Evolutionary conservation across 1,140 invertebrate genomes (phyloP), one percentile per base, ranked within the genome.

Genomic region (Condylostylus longicornis): DNA sequence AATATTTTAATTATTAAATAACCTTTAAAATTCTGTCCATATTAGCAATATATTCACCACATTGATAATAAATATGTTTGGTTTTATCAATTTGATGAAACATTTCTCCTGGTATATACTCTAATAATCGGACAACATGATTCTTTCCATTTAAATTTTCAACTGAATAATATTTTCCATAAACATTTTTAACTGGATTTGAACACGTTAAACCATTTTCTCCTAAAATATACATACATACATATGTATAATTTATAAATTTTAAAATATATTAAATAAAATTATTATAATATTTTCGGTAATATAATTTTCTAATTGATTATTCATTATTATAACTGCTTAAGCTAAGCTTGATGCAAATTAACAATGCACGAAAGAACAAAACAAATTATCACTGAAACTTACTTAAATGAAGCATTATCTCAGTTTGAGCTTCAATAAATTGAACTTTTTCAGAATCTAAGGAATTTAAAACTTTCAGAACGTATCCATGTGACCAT

Each of bases 381-480:
- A 20, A 28, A 33, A 19, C 17, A 15, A 23, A 37, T 40, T n/a
- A n/a, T n/a, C n/a, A 15, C 10, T 28, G 29, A 14, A 28, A 53
- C 63, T 68, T 56, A 71, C 75, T 59, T 31, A 84, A 63, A 51
- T 69, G 75, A 3, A 78, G 53, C 62, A 83, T 67, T 27, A 79
- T 59, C 41, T 76, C 63, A 40, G 71, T 79, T 56, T 85, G 81
- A 0, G 70, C 80, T 33, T 82, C 75, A 12, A 86, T 66, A 15
- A 78, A 62, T 2, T 58, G 47, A 1, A 61, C 51, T 21, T 81
- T 75, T 46, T 74, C 64, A 0, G 84, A 83, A 52, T 88, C 82
- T 49, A 83, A 62, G 0, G 76, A 71, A 58, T 89, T 90, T 15
- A 82, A 62, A 25, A 90, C 70, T 63, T 89, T 89, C 19, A 90